phyloP scores from a whole-genome alignment of 1,140 invertebrate genomes.

The Pseudomyrmex flavicornis region DNA sequence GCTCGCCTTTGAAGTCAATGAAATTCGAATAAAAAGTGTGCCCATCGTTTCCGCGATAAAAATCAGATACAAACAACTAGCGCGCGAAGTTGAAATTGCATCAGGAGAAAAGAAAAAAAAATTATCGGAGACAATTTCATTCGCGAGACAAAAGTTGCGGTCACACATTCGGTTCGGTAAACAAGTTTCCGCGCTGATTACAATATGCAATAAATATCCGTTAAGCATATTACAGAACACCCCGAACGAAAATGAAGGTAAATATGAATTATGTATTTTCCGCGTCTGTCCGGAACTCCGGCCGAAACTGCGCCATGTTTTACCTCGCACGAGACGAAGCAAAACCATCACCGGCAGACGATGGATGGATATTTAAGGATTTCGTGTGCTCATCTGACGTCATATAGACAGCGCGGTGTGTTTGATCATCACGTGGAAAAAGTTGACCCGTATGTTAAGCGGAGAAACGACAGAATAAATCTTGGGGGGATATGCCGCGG shows the following conservation, averaged over 20 bases:
- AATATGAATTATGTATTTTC: conserved; percentile 12
- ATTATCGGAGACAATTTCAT: not conserved
- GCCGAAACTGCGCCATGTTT: not conserved
- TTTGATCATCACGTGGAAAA: conserved; percentile 3
- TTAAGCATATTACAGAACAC: not conserved
- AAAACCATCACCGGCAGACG: not conserved
- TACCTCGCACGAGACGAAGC: not conserved
- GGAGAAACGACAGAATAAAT: conserved; percentile 37
- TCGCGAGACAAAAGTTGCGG: conserved; percentile 11
- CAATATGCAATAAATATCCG: not conserved
- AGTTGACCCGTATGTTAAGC: conserved; percentile 38
- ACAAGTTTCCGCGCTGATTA: not conserved
- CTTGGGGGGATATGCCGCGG: not conserved
- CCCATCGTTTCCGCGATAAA: conserved; percentile 24
- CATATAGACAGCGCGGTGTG: not conserved
- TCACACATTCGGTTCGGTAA: not conserved
- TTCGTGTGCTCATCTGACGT: not conserved
- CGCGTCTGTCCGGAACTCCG: not conserved
- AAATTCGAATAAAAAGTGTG: conserved; percentile 21
- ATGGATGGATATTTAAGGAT: conserved; percentile 11
- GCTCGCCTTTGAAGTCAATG: not conserved
- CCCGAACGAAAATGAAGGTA: not conserved
- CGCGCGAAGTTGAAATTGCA: not conserved
- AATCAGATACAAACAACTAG: not conserved
- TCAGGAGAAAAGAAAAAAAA: not conserved